These are phyloP conservation scores for Proteles cristata DNA, from an alignment of 2,113 vertebrate species.

Conservation along the genomic window DNA sequence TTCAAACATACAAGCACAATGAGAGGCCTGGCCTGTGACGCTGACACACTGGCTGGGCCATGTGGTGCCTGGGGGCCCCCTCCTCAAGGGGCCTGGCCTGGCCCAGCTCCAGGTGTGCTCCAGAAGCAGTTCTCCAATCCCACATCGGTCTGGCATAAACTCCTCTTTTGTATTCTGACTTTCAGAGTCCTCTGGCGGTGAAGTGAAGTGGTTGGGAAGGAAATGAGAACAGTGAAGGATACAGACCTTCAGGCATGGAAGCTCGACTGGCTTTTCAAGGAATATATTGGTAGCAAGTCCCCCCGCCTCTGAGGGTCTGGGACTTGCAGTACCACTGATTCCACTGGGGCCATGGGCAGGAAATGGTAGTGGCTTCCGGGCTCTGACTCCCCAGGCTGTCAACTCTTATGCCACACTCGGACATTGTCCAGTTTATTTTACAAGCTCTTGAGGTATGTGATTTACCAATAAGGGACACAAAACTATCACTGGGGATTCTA, in stretches of 20 bases:
- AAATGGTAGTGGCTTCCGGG: neutral
- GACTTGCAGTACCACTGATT: neutral
- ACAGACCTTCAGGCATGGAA: neutral
- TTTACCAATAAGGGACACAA: neutral
- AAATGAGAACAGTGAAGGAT: neutral
- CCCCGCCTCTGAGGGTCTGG: neutral
- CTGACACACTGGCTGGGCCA: neutral
- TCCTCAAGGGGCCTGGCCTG: fast-evolving
- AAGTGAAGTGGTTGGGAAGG: neutral
- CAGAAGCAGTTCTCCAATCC: neutral
- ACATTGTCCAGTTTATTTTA: neutral
- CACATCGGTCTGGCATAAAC: neutral
- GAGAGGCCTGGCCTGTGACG: neutral
- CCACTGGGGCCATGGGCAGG: neutral
- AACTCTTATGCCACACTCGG: neutral
- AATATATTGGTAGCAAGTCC: neutral
- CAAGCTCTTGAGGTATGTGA: neutral
- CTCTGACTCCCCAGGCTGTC: neutral
- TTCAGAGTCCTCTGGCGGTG: neutral
- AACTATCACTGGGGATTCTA: neutral
- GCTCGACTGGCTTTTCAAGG: neutral
- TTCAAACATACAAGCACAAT: neutral
- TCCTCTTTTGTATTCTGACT: neutral
- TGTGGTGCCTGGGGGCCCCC: no score
- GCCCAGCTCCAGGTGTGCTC: fast-evolving